These are phyloP conservation scores for Ricordea florida DNA, from an alignment of 92 coral and sea anemone genomes.

Conservation along the genomic window DNA sequence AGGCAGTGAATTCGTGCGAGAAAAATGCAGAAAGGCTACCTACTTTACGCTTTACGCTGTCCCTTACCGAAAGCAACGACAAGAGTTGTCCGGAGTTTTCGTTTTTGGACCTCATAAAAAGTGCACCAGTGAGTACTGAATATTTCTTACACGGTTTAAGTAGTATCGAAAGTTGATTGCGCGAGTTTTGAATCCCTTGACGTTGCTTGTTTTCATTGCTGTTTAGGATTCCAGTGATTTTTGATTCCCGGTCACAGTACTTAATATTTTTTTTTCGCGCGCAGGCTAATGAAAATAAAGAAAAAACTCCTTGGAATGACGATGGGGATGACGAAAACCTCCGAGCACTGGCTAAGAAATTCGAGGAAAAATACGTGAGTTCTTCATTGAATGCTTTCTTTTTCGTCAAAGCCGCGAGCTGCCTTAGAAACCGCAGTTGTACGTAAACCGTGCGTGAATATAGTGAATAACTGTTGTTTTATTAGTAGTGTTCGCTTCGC, in stretches of 20 bases:
- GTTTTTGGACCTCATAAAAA: slow-evolving; percentile 84
- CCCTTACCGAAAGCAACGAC: slow-evolving; percentile 89
- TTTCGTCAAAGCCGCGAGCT: background rate
- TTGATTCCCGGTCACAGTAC: background rate
- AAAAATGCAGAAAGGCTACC: slow-evolving; percentile 57
- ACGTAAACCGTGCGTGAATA: slow-evolving; percentile 1
- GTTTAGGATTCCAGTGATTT: slow-evolving; percentile 7
- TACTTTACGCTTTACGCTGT: slow-evolving; percentile 85
- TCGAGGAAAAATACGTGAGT: slow-evolving; percentile 99
- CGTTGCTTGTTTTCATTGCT: background rate
- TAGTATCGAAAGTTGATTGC: background rate
- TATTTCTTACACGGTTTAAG: background rate
- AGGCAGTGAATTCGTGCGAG: slow-evolving; percentile 65
- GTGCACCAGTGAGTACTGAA: slow-evolving; percentile 58
- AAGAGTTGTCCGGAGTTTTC: slow-evolving; percentile 96
- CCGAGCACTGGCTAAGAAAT: slow-evolving; percentile 89
- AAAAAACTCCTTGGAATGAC: slow-evolving; percentile 66
- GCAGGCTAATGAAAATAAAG: slow-evolving; percentile 70
- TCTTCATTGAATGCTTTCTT: background rate
- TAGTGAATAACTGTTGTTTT: background rate
- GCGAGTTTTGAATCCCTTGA: background rate
- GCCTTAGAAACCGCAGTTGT: slow-evolving; percentile 26
- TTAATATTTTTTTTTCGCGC: background rate
- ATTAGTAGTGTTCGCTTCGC: background rate
- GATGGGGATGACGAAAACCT: slow-evolving; percentile 84